Base-by-base conservation (phyloP, 2,113 vertebrate genomes). In the Corydoras sp. region DNA sequence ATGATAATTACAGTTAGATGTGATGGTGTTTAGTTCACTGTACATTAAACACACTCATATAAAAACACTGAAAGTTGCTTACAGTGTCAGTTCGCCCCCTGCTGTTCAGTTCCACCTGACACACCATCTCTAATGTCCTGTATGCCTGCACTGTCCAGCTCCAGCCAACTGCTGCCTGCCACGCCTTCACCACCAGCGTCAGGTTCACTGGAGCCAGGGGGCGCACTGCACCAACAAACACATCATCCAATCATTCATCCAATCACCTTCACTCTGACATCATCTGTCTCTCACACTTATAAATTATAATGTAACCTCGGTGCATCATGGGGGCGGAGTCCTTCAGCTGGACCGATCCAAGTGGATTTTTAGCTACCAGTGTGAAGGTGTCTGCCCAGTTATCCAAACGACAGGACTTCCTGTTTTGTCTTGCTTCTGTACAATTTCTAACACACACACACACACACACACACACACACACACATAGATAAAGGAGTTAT, bases 381-480 rank as follows among this genome's bases (percentile, higher is more conserved):
- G 84, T 90, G 84, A 82, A 90, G 80, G 80, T 88, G 13, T 72
- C 74, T 4, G 86, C 84, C 87, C 89, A 89, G 2, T 62, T 29
- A 2, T 64, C 48, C 8, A 68, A 43, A 2, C 0, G 72, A 13
- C 80, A 88, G 29, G 4, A 0, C 5, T 1, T 18, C 11, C n/a
- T 10, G 63, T 72, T 62, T 18, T 31, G 35, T 14, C 51, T 64
- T 4, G 51, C 61, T 43, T 58, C 56, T 10, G 2, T 5, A 69
- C 77, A 79, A 11, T 3, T 13, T 43, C 77, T 79, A 62, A 68
- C 8, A 55, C 48, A 73, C 71, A 67, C 58, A 73, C 55, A 73
- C 35, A 66, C 71, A 60, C 71, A 60, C 13, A 53, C 24, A 15
- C 13, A 53, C 24, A 15, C 4, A 58, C 32, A 58, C 31, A 65